Base-by-base conservation (phyloP, 2,113 vertebrate species). In the Machaerirhynchus nigripectus region DNA sequence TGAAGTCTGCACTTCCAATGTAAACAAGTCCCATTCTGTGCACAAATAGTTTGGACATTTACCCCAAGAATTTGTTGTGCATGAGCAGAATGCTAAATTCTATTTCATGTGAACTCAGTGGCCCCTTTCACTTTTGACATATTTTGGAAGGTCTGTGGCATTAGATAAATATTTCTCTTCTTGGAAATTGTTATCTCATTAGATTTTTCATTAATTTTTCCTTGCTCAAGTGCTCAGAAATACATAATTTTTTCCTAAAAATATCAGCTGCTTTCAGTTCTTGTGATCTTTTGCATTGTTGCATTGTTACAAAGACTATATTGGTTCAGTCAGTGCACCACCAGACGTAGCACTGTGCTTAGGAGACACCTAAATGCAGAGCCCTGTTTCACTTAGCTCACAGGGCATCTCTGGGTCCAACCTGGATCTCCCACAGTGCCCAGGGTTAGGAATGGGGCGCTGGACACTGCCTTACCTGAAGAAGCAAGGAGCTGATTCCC, bases 201-300 rank as follows among this genome's bases (percentile, higher is more conserved):
- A 68, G 47, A 37, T 80, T 97, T 95, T 96, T 86, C 61, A 67
- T 96, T 93, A 23, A 9, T 94, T 93, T 96, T 90, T 96, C 46
- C 64, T 83, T 91, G 68, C 68, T 86, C 65, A 93, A 79, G 49
- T 40, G 33, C 59, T 91, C 37, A 39, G 81, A 78, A 70, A 53
- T 31, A 3, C 59, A 1, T 20, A 11, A 26, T 50, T 88, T 50
- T 76, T 84, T 60, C 90, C 33, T 33, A 42, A 87, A 79, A 90
- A 92, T n/a, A 87, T 88, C 35, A 68, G 65, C 4, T 33, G 28
- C n/a, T 97, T 88, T 75, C 40, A 42, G 5, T 56, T 88, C n/a
- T 40, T 77, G 68, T 53, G 64, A 64, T 85, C 13, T 14, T 82
- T 91, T 55, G 26, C 26, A 5, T 35, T n/a, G 10, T 74, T 79